phyloP scores from a whole-genome alignment of 2,113 vertebrate genomes.

The Hypocryptadius cinnamomeus region DNA sequence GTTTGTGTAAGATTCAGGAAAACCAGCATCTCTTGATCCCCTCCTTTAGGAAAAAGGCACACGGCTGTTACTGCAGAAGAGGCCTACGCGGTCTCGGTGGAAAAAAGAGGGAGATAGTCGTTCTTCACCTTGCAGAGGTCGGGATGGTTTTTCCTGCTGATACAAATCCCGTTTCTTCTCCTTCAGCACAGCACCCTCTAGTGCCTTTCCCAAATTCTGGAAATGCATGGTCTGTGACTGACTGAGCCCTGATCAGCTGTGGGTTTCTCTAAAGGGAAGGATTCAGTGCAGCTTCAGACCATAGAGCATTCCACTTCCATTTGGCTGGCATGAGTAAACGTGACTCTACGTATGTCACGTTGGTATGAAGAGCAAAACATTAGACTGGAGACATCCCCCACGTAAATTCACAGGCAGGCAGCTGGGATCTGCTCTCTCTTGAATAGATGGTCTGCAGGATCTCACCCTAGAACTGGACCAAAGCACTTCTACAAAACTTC shows the following conservation, averaged over 20 bases:
- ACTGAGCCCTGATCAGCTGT: not conserved
- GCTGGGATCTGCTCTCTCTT: not conserved
- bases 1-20: not conserved
- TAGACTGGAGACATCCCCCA: not conserved
- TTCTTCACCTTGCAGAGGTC: not conserved
- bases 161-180: not conserved
- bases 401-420: not conserved
- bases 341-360: accelerated
- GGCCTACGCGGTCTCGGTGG: accelerated
- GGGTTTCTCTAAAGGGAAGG: not conserved
- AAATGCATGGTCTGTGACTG: not conserved
- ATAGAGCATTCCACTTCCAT: not conserved
- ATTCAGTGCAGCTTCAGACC: not conserved
- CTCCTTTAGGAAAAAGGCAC: not conserved
- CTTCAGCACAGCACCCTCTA: not conserved
- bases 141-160: not conserved
- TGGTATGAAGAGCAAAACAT: not conserved
- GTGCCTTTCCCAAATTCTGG: not conserved
- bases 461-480: not conserved
- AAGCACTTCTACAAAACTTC: not conserved
- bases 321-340: accelerated
- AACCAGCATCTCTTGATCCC: not conserved
- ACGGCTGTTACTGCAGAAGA: not conserved
- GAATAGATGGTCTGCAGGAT: not conserved
- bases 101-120: not conserved